A percentile compares a stretch with the other conserved stretches of the same genome.
Evolutionary conservation across 2,888 invertebrate genomes (phyloP).

Genomic region (Platerodrilus igneus): DNA sequence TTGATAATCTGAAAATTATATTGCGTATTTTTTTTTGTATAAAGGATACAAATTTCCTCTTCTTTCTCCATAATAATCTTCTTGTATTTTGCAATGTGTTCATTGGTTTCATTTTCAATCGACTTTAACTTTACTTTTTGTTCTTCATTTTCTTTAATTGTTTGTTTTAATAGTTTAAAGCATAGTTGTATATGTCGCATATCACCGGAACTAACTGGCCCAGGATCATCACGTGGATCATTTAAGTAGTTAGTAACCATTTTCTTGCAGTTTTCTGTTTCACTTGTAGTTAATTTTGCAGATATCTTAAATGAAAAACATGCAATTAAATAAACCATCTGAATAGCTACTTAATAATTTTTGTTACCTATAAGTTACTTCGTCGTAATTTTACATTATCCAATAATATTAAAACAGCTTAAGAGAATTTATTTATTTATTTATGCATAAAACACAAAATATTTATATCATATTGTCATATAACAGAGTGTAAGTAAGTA

Average conservation of each 20-base stretch:
- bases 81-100: slow-evolving; percentile 36
- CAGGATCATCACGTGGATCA: slow-evolving; percentile 30
- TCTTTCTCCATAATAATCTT: slow-evolving; percentile 41
- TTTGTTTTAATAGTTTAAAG: slow-evolving; percentile 38
- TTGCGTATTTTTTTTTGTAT: no score
- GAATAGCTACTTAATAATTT: slow-evolving; percentile 14
- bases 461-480: no score
- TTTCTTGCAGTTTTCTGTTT: slow-evolving; percentile 32
- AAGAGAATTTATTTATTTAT: no score
- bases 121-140: slow-evolving; percentile 9
- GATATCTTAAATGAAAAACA: slow-evolving; percentile 22
- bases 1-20: no score
- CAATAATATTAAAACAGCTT: no score
- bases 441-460: no score
- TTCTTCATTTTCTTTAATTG: slow-evolving; percentile 20
- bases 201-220: slow-evolving; percentile 34
- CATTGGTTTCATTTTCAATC: slow-evolving; percentile 2
- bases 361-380: slow-evolving; percentile 6
- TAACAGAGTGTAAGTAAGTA: no score
- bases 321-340: slow-evolving; percentile 5
- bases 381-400: no score
- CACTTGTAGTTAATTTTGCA: slow-evolving; percentile 27
- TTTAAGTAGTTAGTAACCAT: slow-evolving; percentile 33
- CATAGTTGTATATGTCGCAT: slow-evolving; percentile 41
- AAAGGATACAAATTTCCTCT: slow-evolving; percentile 44